Base-by-base conservation (phyloP, 2,888 invertebrate genomes). In the Morinoia aosen region DNA sequence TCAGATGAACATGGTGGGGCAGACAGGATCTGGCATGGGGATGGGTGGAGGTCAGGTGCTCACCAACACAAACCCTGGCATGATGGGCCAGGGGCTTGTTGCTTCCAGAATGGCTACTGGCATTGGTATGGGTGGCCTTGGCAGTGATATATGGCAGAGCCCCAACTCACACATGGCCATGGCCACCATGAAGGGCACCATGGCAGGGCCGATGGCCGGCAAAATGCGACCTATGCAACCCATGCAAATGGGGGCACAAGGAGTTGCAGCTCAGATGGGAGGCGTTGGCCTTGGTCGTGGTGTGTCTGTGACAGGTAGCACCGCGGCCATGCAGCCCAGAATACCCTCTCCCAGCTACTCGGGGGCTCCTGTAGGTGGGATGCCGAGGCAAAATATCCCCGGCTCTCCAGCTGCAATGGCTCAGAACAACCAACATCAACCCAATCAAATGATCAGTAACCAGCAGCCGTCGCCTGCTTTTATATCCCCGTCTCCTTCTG, bases 401-500 rank as follows among this genome's bases (percentile, higher is more conserved):
- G 39, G 40, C n/a, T 95, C 95, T 33, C 40, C 58, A 12, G 57
- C 94, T n/a, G 11, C 11, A 4, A 95, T 61, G 95, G 3, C 40
- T 11, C 61, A 40, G 40, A 58, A 57, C n/a, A 94, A 64, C 76
- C 94, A 88, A 58, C 96, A 95, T 88, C 91, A 90, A 58, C 76
- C 76, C 25, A 95, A 91, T 25, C 96, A 40, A 25, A 76, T 88
- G 94, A 91, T 95, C 48, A 56, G 91, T 40, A 95, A 94, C 25
- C 95, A 95, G 57, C 96, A 96, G 58, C 76, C 96, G 91, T 96
- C 96, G 40, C 96, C 96, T 25, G 96, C 96, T 10, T 96, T 96
- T 88, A 95, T 96, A 97, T 99, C 99, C 0, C 99, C 99, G 0
- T 97, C 97, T 61, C 97, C 97, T 88, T 97, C 97, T 96, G 97